Percentiles rank a stretch among this genome's conserved stretches.
These are phyloP conservation scores for Luperina testacea DNA, from an alignment of 2,888 invertebrate genomes.

Conservation along the genomic window DNA sequence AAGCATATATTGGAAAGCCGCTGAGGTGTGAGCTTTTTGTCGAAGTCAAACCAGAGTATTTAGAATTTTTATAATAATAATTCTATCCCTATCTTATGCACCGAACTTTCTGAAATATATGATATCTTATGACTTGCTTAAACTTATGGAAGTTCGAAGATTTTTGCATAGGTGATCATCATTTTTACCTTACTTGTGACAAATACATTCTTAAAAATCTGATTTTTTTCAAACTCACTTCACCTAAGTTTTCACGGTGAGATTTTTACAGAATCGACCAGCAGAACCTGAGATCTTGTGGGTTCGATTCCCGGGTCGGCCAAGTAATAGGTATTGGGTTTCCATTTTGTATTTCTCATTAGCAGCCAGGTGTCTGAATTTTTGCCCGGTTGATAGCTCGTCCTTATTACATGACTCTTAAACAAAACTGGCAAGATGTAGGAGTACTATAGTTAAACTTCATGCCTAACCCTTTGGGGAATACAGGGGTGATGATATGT, in stretches of 20 bases:
- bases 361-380: neutral
- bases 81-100: neutral
- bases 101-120: neutral
- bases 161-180: no score
- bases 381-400: neutral
- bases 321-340: neutral
- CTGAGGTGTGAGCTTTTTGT: neutral
- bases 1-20: neutral
- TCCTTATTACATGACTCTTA: neutral
- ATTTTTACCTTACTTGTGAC: no score
- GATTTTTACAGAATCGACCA: no score
- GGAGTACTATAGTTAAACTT: neutral
- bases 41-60: neutral
- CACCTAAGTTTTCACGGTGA: no score
- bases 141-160: neutral
- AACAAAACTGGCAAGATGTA: neutral
- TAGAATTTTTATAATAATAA: no score
- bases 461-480: no score
- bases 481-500: no score
- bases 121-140: neutral
- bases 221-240: no score
- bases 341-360: neutral
- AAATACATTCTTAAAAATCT: no score
- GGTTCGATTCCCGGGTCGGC: neutral
- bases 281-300: neutral